Conservation (phyloP, 1,140 invertebrate genomes). For the Tetranychus cinnabarinus region DNA sequence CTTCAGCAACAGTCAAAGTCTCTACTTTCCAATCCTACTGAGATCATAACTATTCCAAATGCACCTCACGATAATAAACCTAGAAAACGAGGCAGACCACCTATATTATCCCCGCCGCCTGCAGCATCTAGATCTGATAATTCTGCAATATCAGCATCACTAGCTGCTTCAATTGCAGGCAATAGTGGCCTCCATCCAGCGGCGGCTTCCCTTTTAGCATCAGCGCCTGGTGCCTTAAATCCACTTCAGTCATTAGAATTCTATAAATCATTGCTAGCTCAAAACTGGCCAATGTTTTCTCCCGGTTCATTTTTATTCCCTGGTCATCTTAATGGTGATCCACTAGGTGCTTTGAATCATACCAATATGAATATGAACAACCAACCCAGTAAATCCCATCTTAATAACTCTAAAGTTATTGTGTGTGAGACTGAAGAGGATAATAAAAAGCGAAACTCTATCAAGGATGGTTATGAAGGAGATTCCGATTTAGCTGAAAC, state of each 20-base stretch:
- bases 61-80: not conserved
- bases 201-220: not conserved
- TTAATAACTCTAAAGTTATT: not conserved
- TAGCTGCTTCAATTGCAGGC: not conserved
- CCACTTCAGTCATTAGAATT: not conserved
- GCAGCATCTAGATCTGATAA: not conserved
- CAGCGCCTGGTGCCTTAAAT: not conserved
- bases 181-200: not conserved
- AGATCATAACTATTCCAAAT: not conserved
- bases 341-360: not conserved
- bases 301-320: not conserved
- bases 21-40: not conserved
- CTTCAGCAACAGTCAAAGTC: not conserved
- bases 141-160: not conserved
- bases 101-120: not conserved
- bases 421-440: not conserved
- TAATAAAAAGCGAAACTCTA: not conserved
- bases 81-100: not conserved
- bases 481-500: conserved; percentile 5
- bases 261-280: not conserved
- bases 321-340: too few species aligned
- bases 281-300: not conserved
- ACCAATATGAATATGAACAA: not conserved
- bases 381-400: not conserved
- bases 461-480: not conserved